phyloP scores from a whole-genome alignment of 2,113 vertebrate genomes.

The Psilopogon haemacephalus region DNA sequence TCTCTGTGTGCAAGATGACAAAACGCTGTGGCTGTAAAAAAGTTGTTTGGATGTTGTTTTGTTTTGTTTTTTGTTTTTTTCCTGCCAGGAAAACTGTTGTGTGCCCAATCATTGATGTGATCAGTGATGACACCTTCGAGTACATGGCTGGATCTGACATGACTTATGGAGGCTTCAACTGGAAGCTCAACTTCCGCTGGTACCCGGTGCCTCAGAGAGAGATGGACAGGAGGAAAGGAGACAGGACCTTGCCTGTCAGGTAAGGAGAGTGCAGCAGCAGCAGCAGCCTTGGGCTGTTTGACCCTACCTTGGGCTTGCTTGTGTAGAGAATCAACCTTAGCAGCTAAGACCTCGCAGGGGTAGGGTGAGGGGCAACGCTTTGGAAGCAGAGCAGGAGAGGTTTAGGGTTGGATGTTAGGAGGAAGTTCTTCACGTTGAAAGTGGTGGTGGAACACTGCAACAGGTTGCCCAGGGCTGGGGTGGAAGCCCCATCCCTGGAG shows the following conservation, averaged over 20 bases:
- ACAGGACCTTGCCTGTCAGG: conserved; percentile 95
- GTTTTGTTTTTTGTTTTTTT: not conserved
- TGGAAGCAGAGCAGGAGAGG: too few relatives aligned
- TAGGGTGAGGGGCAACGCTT: too few relatives aligned
- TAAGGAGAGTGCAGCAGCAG: conserved; percentile 3
- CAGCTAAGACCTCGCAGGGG: not conserved
- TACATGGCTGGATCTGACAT: conserved; percentile 99
- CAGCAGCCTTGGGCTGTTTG: fast-evolving
- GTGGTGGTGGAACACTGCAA: too few relatives aligned
- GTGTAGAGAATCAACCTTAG: not conserved
- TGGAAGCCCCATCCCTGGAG: too few relatives aligned
- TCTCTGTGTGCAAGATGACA: too few relatives aligned
- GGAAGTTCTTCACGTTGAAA: too few relatives aligned
- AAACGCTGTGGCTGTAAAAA: too few relatives aligned
- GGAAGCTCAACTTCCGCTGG: conserved; percentile 98
- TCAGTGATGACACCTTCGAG: conserved; percentile 97
- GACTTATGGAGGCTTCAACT: conserved; percentile 98
- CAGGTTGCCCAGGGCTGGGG: too few relatives aligned
- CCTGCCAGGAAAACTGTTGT: conserved; percentile 84
- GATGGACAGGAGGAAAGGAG: conserved; percentile 97
- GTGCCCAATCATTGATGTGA: conserved; percentile 98
- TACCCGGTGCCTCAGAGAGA: conserved; percentile 96
- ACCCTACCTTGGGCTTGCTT: fast-evolving
- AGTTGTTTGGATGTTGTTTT: too few relatives aligned
- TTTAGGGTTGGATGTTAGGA: too few relatives aligned